These are phyloP conservation scores for Catocala nupta DNA, from an alignment of 2,888 invertebrate genomes.

Conservation along the genomic window DNA sequence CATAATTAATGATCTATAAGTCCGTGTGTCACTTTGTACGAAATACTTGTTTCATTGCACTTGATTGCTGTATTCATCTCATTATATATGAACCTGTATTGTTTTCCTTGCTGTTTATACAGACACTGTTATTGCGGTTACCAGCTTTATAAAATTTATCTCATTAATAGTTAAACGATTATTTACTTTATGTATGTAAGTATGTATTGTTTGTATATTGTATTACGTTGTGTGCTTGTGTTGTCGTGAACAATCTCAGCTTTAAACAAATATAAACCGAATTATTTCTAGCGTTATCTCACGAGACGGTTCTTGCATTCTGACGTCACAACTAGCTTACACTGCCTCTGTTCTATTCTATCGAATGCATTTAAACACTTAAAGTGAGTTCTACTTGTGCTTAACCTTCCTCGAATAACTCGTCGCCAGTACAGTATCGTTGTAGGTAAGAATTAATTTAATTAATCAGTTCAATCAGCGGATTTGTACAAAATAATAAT, in stretches of 20 bases:
- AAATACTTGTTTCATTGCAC: slow-evolving; percentile 38
- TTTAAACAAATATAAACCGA: slow-evolving; percentile 37
- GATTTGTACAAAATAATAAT: slow-evolving; percentile 56
- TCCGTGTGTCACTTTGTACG: slow-evolving; percentile 24
- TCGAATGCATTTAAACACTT: slow-evolving; percentile 41
- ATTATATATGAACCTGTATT: slow-evolving; percentile 11
- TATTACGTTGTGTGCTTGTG: slow-evolving; percentile 45
- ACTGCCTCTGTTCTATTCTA: slow-evolving; percentile 34
- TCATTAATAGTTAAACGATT: slow-evolving; percentile 38
- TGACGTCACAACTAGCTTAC: slow-evolving; percentile 44
- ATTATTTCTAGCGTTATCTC: slow-evolving; percentile 32
- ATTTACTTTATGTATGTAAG: slow-evolving; percentile 18
- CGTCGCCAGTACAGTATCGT: slow-evolving; percentile 40
- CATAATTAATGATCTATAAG: slow-evolving; percentile 24
- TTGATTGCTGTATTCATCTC: slow-evolving; percentile 33
- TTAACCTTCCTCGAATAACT: slow-evolving; percentile 28
- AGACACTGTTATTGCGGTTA: slow-evolving; percentile 43
- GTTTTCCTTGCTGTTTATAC: slow-evolving; percentile 39
- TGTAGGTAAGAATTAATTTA: slow-evolving; percentile 33
- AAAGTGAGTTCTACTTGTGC: slow-evolving; percentile 23
- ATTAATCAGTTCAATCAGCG: slow-evolving; percentile 47
- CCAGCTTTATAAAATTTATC: slow-evolving; percentile 41
- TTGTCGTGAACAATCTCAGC: slow-evolving; percentile 40
- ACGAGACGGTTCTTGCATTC: slow-evolving; percentile 28
- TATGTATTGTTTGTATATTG: slow-evolving; percentile 44